A percentile compares a stretch with the other conserved stretches of the same genome.
Evolutionary conservation across 2,113 vertebrate species (phyloP).

Genomic region (Cricetomys ansorgei): DNA sequence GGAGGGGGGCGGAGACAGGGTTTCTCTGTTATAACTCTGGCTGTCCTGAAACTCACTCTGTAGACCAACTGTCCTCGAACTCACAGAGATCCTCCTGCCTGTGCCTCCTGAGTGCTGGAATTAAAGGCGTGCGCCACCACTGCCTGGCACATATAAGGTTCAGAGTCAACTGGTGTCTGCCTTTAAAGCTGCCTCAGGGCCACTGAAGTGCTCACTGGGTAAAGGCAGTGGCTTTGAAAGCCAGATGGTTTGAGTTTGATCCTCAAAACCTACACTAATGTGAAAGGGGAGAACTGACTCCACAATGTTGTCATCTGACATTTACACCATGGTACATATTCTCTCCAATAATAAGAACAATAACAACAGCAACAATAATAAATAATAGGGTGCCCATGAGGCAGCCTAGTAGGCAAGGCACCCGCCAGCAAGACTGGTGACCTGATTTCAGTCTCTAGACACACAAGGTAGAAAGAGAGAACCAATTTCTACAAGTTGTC

Average conservation of each 20-base stretch:
- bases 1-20: too few relatives aligned
- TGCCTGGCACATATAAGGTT: neutral
- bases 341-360: neutral
- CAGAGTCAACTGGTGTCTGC: neutral
- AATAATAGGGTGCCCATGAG: neutral
- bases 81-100: too few relatives aligned
- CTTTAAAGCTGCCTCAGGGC: neutral
- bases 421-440: neutral
- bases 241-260: neutral
- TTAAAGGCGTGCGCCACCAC: too few relatives aligned
- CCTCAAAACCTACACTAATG: neutral
- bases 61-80: too few relatives aligned
- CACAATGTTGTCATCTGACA: neutral
- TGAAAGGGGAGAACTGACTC: neutral
- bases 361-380: neutral
- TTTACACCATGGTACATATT: neutral
- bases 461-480: neutral
- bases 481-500: neutral
- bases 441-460: neutral
- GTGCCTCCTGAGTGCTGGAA: too few relatives aligned
- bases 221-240: neutral
- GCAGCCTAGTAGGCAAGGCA: neutral
- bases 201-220: neutral
- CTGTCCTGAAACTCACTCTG: too few relatives aligned
- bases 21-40: too few relatives aligned